Evolutionary conservation across 1,140 invertebrate species (phyloP).

Genomic region (Sipha flava): DNA sequence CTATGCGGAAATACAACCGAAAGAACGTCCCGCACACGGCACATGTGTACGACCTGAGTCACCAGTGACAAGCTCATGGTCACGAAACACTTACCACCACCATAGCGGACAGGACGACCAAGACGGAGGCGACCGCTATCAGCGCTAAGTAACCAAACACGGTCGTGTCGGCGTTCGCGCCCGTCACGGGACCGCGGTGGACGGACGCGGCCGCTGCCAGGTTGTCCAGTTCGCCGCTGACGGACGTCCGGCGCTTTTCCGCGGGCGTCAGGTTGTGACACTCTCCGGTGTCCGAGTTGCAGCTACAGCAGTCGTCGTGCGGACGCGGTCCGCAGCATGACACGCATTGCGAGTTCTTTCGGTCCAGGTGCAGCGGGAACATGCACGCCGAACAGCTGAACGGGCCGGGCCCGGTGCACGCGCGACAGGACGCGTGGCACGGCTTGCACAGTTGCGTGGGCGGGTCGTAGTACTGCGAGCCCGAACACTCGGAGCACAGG

Average conservation of each 20-base stretch:
- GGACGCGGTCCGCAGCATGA: constrained; percentile 52
- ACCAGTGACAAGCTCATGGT: too few species aligned
- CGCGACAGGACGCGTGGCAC: constrained; percentile 59
- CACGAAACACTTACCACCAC: not conserved
- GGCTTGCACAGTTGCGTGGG: constrained; percentile 56
- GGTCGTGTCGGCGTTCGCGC: not conserved
- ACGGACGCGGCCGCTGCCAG: not conserved
- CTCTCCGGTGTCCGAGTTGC: constrained; percentile 53
- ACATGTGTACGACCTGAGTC: too few species aligned
- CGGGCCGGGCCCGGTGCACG: constrained; percentile 60
- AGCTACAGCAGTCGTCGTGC: constrained; percentile 55
- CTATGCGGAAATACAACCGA: too few species aligned
- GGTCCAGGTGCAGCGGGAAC: constrained; percentile 55
- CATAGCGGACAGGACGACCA: not conserved
- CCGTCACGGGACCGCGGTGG: not conserved
- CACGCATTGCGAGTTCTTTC: constrained; percentile 63
- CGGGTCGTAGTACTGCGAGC: constrained; percentile 62
- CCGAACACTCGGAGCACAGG: constrained; percentile 62
- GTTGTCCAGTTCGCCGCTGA: not conserved
- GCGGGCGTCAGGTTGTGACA: constrained; percentile 50
- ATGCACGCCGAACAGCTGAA: constrained; percentile 60
- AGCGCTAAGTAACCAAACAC: not conserved
- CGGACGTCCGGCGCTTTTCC: constrained; percentile 61
- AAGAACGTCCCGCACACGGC: too few species aligned
- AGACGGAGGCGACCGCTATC: not conserved